A percentile compares a stretch with the other conserved stretches of the same genome.
phyloP scores from a whole-genome alignment of 2,113 vertebrate genomes.

The Vicugna pacos region DNA sequence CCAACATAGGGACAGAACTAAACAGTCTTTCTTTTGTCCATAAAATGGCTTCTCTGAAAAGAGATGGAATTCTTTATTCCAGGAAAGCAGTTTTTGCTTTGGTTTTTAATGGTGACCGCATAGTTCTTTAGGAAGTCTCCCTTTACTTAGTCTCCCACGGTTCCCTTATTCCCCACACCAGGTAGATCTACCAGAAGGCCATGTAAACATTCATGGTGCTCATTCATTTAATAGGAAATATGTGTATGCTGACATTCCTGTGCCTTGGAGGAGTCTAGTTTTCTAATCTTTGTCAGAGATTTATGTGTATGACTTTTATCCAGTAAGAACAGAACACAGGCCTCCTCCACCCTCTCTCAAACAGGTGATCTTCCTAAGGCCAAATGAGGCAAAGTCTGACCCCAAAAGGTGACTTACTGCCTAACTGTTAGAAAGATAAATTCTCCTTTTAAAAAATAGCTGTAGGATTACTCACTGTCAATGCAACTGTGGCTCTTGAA shows the following conservation, averaged over 20 bases:
- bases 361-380: neutral
- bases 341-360: neutral
- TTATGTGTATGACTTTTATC: neutral
- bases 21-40: neutral
- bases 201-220: neutral
- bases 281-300: neutral
- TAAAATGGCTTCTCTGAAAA: constrained; percentile 25
- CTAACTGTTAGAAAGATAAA: neutral
- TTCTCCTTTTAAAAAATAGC: neutral
- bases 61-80: constrained; percentile 4
- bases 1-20: neutral
- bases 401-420: neutral
- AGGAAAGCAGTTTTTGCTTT: neutral
- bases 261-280: neutral
- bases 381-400: neutral
- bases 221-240: neutral
- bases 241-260: neutral
- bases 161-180: neutral
- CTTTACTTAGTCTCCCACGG: neutral
- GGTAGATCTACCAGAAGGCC: neutral
- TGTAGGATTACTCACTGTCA: neutral
- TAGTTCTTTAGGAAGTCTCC: neutral
- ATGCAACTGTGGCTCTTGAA: neutral
- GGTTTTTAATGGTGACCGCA: neutral
- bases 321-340: neutral